Evolutionary conservation across 2,113 vertebrate genomes (phyloP).

Genomic region (Xiphophorus hellerii): DNA sequence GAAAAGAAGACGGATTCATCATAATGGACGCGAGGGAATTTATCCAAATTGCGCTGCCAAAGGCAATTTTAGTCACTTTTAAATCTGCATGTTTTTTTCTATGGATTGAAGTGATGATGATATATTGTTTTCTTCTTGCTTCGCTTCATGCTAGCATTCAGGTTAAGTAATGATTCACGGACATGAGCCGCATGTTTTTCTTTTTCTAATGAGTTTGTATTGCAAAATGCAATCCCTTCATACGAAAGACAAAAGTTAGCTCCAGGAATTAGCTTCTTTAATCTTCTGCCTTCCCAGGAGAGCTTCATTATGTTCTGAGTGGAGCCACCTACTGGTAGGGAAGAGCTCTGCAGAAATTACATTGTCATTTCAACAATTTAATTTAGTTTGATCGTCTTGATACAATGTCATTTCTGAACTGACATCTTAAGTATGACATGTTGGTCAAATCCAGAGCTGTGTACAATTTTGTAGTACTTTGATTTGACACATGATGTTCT

Average conservation of each 20-base stretch:
- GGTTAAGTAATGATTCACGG: too few relatives aligned
- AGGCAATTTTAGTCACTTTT: neutral
- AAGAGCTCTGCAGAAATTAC: neutral
- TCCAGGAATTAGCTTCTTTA: neutral
- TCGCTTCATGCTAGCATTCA: too few relatives aligned
- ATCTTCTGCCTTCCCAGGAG: neutral
- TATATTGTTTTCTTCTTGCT: too few relatives aligned
- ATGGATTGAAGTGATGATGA: too few relatives aligned
- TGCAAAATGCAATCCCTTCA: neutral
- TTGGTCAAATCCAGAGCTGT: too few relatives aligned
- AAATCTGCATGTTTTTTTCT: neutral
- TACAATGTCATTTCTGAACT: too few relatives aligned
- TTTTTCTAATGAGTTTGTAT: neutral
- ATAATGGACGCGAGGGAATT: slow-evolving; percentile 17
- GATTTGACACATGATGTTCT: too few relatives aligned
- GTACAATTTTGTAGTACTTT: too few relatives aligned
- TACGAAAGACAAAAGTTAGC: neutral
- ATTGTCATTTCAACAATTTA: neutral
- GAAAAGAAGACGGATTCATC: slow-evolving; percentile 19
- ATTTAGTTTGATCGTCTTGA: neutral
- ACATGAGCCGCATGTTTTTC: too few relatives aligned
- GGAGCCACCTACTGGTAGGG: neutral
- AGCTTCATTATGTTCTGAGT: neutral
- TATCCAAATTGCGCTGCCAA: slow-evolving; percentile 15
- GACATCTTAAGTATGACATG: too few relatives aligned